A percentile compares a stretch with the other conserved stretches of the same genome.
phyloP scores from a whole-genome alignment of 1,140 invertebrate species.

The Agrypnia vestita region DNA sequence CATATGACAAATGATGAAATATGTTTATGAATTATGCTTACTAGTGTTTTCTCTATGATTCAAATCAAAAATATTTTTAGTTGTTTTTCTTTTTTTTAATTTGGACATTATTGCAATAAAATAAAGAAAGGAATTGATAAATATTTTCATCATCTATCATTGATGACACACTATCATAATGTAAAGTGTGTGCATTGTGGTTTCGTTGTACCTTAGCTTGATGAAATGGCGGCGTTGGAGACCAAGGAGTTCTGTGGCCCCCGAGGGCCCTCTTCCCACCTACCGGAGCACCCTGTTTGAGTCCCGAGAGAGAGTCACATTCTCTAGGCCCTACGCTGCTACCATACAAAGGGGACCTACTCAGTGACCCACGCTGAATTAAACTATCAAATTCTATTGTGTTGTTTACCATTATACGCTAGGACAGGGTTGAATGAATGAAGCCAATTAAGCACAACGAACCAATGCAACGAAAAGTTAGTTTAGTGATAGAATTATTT shows the following conservation, averaged over 20 bases:
- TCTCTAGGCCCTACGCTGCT: slow-evolving; percentile 55
- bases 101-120: too few species aligned
- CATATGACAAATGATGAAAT: slow-evolving; percentile 7
- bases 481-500: too few species aligned
- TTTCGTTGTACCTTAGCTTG: slow-evolving; percentile 56
- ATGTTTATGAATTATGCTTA: background rate
- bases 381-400: too few species aligned
- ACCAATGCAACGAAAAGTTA: too few species aligned
- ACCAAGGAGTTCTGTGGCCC: slow-evolving; percentile 53
- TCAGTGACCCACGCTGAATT: slow-evolving; percentile 30
- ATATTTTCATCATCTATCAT: slow-evolving; percentile 26
- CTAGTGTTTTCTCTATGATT: too few species aligned
- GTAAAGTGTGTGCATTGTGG: slow-evolving; percentile 51
- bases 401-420: too few species aligned
- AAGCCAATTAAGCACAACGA: too few species aligned
- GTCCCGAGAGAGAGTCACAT: slow-evolving; percentile 36
- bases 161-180: slow-evolving; percentile 13
- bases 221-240: slow-evolving; percentile 53
- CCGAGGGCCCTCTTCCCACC: slow-evolving; percentile 31
- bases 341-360: slow-evolving; percentile 39
- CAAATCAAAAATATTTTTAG: too few species aligned
- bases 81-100: too few species aligned
- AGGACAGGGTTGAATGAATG: too few species aligned
- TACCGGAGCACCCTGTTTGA: slow-evolving; percentile 51
- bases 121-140: background rate